Evolutionary conservation across 2,113 vertebrate species (phyloP).

Genomic region (Aldabrachelys gigantea): DNA sequence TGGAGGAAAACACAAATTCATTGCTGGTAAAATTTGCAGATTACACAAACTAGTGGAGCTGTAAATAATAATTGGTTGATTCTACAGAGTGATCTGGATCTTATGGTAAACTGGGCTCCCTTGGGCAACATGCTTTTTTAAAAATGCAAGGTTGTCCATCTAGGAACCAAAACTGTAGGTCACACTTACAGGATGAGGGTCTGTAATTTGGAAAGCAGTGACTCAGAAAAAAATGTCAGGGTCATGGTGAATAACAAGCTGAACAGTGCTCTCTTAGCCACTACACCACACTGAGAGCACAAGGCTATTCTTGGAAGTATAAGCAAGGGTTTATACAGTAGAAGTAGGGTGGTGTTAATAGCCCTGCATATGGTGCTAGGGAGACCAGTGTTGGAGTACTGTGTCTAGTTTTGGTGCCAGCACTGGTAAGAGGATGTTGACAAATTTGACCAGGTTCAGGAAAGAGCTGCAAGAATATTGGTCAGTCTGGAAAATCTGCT

Average conservation of each 20-base stretch:
- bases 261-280: background rate
- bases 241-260: background rate
- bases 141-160: background rate
- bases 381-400: too few species aligned
- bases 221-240: background rate
- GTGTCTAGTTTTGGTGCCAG: background rate
- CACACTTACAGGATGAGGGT: background rate
- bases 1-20: background rate
- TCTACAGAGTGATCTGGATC: background rate
- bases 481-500: background rate
- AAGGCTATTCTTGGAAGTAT: background rate
- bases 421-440: background rate
- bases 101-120: background rate
- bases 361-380: background rate
- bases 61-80: background rate
- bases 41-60: background rate
- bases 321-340: background rate
- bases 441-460: background rate
- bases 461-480: background rate
- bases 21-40: background rate
- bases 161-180: background rate
- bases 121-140: background rate
- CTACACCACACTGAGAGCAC: background rate
- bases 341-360: background rate
- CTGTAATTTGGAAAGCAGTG: background rate